These are phyloP conservation scores for Scolopax rusticola DNA, from an alignment of 2,797 vertebrate species.

Conservation along the genomic window DNA sequence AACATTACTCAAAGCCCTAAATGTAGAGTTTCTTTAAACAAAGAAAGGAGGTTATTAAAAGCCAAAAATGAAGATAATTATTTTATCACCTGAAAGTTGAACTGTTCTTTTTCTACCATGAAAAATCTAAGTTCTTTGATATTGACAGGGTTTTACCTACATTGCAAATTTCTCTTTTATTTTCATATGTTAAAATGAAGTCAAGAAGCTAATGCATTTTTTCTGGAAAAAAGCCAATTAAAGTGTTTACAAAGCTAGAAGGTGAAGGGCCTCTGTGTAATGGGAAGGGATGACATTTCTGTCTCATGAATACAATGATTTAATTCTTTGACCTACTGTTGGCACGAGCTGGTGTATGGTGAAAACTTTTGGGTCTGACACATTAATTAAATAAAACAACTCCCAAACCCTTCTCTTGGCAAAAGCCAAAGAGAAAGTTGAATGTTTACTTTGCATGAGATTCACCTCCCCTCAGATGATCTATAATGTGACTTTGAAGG, in stretches of 20 bases:
- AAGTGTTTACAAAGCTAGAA: conserved; percentile 58
- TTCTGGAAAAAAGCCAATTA: conserved; percentile 38
- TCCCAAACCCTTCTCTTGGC: neutral
- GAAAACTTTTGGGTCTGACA: conserved; percentile 54
- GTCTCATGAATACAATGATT: conserved; percentile 63
- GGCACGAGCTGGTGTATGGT: conserved; percentile 47
- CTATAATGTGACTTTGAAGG: conserved; percentile 42
- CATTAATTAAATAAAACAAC: conserved; percentile 8
- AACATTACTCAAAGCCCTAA: too few relatives aligned
- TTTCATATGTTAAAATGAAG: neutral
- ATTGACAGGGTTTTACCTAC: neutral
- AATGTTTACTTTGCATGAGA: conserved; percentile 22
- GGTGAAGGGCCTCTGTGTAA: conserved; percentile 42
- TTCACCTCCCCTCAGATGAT: conserved; percentile 11
- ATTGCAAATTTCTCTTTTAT: neutral
- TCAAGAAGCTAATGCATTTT: neutral
- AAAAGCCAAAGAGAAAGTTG: conserved; percentile 32
- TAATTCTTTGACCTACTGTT: conserved; percentile 71
- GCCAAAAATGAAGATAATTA: neutral
- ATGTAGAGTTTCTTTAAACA: neutral
- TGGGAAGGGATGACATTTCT: conserved; percentile 66
- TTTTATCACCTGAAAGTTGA: neutral
- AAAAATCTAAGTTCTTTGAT: neutral
- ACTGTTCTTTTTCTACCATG: neutral
- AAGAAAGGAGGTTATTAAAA: neutral